These are phyloP conservation scores for Dendrolimus houi DNA, from an alignment of 2,888 invertebrate species.

Conservation along the genomic window DNA sequence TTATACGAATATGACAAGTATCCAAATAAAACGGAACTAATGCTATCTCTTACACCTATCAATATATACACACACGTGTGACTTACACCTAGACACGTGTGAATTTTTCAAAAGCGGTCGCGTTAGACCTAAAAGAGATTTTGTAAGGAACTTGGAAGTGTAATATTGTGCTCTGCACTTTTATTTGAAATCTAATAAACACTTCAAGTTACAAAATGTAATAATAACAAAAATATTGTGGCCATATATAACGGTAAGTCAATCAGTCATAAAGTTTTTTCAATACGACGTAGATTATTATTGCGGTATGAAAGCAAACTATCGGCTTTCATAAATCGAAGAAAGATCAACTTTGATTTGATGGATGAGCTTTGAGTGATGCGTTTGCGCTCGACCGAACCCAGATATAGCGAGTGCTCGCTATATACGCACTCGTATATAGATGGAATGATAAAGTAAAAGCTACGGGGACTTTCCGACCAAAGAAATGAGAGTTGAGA, in stretches of 20 bases:
- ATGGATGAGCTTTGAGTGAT: constrained; percentile 38
- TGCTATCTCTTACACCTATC: too few species aligned
- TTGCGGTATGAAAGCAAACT: constrained; percentile 40
- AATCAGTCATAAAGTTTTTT: constrained; percentile 39
- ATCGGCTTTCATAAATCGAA: constrained; percentile 57
- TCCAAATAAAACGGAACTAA: too few species aligned
- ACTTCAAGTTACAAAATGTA: constrained; percentile 8
- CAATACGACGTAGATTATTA: constrained; percentile 44
- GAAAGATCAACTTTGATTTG: constrained; percentile 53
- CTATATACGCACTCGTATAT: constrained; percentile 8
- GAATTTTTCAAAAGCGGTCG: background rate
- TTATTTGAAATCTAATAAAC: background rate
- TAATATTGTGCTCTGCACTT: background rate
- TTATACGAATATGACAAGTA: too few species aligned
- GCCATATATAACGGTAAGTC: constrained; percentile 2
- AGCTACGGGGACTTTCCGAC: too few species aligned
- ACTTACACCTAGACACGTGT: too few species aligned
- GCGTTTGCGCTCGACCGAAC: constrained; percentile 17
- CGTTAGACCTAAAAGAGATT: background rate
- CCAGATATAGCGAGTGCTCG: constrained; percentile 22
- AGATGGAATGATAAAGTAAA: too few species aligned
- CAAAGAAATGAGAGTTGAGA: too few species aligned
- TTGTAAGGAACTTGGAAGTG: background rate
- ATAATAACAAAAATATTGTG: constrained; percentile 7
- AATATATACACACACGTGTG: too few species aligned